Percentiles rank a stretch among this genome's conserved stretches.
Evolutionary conservation across 2,888 invertebrate species (phyloP).

Genomic region (Bembecia ichneumoniformis): DNA sequence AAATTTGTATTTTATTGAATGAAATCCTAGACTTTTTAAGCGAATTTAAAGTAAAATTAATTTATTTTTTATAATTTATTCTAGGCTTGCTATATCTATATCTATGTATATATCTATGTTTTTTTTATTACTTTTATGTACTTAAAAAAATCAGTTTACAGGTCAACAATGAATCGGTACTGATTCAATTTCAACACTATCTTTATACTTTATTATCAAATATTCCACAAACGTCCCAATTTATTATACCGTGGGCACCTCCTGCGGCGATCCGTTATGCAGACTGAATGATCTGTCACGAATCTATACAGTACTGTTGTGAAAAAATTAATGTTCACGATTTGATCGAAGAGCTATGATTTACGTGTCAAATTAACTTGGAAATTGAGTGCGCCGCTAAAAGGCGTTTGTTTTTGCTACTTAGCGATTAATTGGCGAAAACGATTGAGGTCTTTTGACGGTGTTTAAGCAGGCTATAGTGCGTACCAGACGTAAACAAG

Average conservation of each 20-base stretch:
- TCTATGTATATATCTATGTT: too few species aligned
- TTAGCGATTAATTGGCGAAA: neutral
- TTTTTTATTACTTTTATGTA: too few species aligned
- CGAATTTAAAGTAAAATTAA: too few species aligned
- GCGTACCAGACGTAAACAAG: too few species aligned
- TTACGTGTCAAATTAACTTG: conserved; percentile 6
- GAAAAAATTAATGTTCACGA: conserved; percentile 34
- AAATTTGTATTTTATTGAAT: too few species aligned
- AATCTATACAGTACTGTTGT: conserved; percentile 23
- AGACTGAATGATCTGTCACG: conserved; percentile 33
- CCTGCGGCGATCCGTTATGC: conserved; percentile 26
- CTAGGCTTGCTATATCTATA: too few species aligned
- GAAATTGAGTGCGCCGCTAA: conserved; percentile 4
- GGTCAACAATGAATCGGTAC: too few species aligned
- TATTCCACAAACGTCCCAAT: neutral
- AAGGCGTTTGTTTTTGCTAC: neutral
- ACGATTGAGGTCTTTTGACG: neutral
- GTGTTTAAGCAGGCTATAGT: neutral
- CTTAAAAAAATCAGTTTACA: too few species aligned
- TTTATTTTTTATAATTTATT: too few species aligned
- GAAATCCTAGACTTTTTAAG: too few species aligned
- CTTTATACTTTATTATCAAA: neutral
- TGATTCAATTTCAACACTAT: too few species aligned
- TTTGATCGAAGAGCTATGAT: conserved; percentile 14
- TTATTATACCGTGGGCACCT: neutral